These are phyloP conservation scores for Parnassius mnemosyne DNA, from an alignment of 2,888 invertebrate genomes.

Conservation along the genomic window DNA sequence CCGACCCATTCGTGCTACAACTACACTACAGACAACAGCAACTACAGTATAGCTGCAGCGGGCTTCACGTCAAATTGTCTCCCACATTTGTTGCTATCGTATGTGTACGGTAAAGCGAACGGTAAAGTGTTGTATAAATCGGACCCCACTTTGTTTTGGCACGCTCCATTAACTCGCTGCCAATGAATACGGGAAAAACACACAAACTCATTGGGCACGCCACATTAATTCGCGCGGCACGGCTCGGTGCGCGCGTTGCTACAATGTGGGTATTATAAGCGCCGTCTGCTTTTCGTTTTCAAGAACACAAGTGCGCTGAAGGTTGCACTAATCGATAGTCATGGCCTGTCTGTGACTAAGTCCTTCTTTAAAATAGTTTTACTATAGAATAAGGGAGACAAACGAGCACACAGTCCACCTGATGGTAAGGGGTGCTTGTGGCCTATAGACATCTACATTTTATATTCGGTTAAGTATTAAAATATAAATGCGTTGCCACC, in stretches of 20 bases:
- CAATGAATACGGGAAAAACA: conserved; percentile 16
- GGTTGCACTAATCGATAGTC: no score
- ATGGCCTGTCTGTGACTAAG: no score
- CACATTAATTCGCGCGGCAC: conserved; percentile 18
- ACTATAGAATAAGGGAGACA: no score
- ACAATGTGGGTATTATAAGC: conserved; percentile 1
- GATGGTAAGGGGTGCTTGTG: no score
- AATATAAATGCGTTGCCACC: no score
- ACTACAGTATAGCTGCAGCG: no score
- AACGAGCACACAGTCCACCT: no score
- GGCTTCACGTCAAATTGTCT: neutral
- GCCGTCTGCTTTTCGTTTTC: conserved; percentile 6
- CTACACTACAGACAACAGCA: no score
- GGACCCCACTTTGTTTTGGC: conserved; percentile 8
- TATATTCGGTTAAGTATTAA: no score
- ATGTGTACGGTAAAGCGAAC: conserved; percentile 1
- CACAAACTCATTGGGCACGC: conserved; percentile 22
- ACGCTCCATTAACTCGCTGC: conserved; percentile 23
- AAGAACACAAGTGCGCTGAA: neutral
- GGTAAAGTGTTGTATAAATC: conserved; percentile 20
- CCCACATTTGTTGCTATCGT: conserved; percentile 5
- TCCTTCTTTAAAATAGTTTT: no score
- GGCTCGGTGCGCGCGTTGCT: conserved; percentile 11
- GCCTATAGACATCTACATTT: no score
- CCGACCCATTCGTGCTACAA: no score